These are phyloP conservation scores for Luidia sarsii DNA, from an alignment of 53 echinoderm and acorn worm species.

Conservation along the genomic window DNA sequence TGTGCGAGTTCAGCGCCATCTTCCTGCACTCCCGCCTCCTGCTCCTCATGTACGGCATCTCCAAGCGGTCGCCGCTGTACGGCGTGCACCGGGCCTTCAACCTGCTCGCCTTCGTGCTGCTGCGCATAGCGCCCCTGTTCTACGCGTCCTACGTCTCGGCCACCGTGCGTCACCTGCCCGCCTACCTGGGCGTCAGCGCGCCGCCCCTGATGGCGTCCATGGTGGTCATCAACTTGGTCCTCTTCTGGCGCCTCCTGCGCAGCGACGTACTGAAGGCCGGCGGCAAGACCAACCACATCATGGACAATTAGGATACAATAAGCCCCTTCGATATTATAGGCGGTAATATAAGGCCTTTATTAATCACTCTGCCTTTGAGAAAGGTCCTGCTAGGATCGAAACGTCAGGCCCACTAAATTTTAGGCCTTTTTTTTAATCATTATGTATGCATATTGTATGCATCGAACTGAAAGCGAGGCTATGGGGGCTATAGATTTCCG, in stretches of 20 bases:
- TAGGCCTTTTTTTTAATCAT: too few species aligned
- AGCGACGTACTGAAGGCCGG: not conserved
- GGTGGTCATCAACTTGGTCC: not conserved
- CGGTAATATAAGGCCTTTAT: too few species aligned
- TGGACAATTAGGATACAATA: constrained; percentile 1
- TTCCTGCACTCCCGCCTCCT: constrained; percentile 85
- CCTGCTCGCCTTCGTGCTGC: constrained; percentile 67
- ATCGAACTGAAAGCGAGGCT: too few species aligned
- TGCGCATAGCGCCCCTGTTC: constrained; percentile 51
- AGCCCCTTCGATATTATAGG: too few species aligned
- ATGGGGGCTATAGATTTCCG: too few species aligned
- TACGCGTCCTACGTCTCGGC: not conserved
- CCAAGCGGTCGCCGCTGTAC: constrained; percentile 55
- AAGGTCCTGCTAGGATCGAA: too few species aligned
- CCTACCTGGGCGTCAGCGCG: not conserved
- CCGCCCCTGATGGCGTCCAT: not conserved
- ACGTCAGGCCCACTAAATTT: too few species aligned
- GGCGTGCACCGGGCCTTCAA: constrained; percentile 62
- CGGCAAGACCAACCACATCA: not conserved
- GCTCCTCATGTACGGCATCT: constrained; percentile 67
- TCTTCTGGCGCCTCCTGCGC: not conserved
- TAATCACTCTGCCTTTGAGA: too few species aligned
- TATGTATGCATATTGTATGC: too few species aligned
- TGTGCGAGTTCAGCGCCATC: constrained; percentile 80
- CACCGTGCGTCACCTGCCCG: not conserved